phyloP scores from a whole-genome alignment of 2,797 vertebrate genomes.

The Thaleichthys pacificus region DNA sequence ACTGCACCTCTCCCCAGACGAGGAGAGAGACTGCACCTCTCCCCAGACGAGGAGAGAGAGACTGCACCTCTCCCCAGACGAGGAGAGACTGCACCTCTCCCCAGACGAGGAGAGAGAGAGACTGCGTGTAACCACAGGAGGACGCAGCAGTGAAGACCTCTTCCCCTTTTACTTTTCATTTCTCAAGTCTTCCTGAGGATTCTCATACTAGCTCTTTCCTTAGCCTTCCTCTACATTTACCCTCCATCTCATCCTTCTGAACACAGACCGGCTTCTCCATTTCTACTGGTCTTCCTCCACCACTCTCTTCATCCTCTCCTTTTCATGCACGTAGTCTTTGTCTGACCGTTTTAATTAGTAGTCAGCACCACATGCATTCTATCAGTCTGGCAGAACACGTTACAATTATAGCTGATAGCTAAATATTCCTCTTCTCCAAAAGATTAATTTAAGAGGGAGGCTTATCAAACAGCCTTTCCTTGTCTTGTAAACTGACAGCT shows the following conservation, averaged over 20 bases:
- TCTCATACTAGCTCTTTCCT: too few relatives aligned
- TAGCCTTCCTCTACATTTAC: not conserved
- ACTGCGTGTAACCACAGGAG: too few relatives aligned
- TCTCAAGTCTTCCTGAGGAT: too few relatives aligned
- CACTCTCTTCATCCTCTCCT: constrained; percentile 16
- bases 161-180: too few relatives aligned
- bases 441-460: constrained; percentile 61
- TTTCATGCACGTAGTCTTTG: constrained; percentile 27
- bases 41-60: too few relatives aligned
- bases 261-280: too few relatives aligned
- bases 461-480: constrained; percentile 34
- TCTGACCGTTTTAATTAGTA: constrained; percentile 59
- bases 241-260: not conserved
- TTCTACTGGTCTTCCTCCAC: constrained; percentile 13
- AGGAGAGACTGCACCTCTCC: too few relatives aligned
- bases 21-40: too few relatives aligned
- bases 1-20: too few relatives aligned
- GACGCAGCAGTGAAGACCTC: too few relatives aligned
- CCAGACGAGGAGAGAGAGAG: too few relatives aligned
- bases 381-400: constrained; percentile 65
- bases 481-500: constrained; percentile 19
- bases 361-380: constrained; percentile 44
- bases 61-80: too few relatives aligned
- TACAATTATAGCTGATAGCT: constrained; percentile 64
- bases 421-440: constrained; percentile 58